Percentiles rank a stretch among this genome's conserved stretches.
phyloP scores from a whole-genome alignment of 2,888 invertebrate genomes.

The Xestia xanthographa region DNA sequence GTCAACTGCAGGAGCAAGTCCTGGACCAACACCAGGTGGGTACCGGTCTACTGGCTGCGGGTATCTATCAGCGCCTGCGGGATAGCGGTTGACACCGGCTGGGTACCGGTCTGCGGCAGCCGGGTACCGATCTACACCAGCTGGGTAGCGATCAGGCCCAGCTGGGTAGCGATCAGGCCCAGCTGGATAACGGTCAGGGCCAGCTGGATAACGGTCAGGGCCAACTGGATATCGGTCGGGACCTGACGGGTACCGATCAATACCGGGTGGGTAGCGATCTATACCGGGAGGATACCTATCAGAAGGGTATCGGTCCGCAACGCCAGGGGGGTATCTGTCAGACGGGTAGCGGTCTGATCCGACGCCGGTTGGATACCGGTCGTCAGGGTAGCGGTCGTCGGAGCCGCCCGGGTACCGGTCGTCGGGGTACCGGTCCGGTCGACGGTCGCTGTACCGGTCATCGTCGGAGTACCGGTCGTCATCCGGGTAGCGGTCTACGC shows the following conservation, averaged over 20 bases:
- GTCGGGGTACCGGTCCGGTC: constrained; percentile 88
- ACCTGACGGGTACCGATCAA: constrained; percentile 86
- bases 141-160: constrained; percentile 89
- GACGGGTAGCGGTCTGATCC: constrained; percentile 82
- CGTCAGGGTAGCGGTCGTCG: constrained; percentile 86
- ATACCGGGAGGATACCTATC: constrained; percentile 85
- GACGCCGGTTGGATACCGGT: constrained; percentile 74
- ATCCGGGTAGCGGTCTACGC: constrained; percentile 87
- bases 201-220: constrained; percentile 89
- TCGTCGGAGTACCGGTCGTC: constrained; percentile 89
- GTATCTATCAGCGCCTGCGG: constrained; percentile 78
- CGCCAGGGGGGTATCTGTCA: constrained; percentile 87
- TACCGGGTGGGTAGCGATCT: constrained; percentile 86
- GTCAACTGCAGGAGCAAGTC: constrained; percentile 58
- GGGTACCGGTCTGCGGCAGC: constrained; percentile 84
- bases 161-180: constrained; percentile 89
- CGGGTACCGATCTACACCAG: constrained; percentile 82
- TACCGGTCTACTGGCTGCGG: constrained; percentile 71
- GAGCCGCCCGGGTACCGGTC: constrained; percentile 90
- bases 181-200: constrained; percentile 85
- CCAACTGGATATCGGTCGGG: constrained; percentile 89
- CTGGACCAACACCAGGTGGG: constrained; percentile 71
- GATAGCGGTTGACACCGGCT: constrained; percentile 79
- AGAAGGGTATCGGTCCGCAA: constrained; percentile 79
- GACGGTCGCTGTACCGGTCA: constrained; percentile 83